phyloP scores from a whole-genome alignment of 2,888 invertebrate species.

The Beris morrisii region DNA sequence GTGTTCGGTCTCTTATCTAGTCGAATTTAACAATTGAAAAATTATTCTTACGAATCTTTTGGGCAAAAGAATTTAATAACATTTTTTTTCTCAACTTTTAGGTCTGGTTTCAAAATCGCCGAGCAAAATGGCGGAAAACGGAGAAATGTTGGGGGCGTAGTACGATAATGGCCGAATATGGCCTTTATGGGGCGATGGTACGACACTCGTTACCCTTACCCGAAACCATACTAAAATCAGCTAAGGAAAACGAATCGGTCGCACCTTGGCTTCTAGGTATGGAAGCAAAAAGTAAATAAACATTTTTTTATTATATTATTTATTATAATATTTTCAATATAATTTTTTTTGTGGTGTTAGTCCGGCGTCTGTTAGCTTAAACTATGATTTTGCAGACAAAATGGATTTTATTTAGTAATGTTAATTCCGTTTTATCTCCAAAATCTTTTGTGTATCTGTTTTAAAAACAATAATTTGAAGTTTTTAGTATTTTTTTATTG shows the following conservation, averaged over 20 bases:
- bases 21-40: no score
- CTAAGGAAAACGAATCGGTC: conserved; percentile 94
- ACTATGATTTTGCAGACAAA: no score
- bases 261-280: conserved; percentile 99
- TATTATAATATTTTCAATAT: background rate
- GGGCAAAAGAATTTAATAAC: background rate
- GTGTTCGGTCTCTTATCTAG: no score
- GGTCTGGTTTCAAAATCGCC: conserved; percentile 95
- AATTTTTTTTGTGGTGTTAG: no score
- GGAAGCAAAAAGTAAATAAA: conserved; percentile 58
- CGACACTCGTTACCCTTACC: conserved; percentile 97
- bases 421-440: no score
- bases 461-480: no score
- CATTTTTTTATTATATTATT: conserved; percentile 39
- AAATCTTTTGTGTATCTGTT: no score
- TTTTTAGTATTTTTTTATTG: no score
- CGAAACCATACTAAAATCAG: conserved; percentile 96
- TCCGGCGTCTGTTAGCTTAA: no score
- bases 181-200: conserved; percentile 99
- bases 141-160: conserved; percentile 99
- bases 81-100: conserved; percentile 57
- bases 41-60: no score
- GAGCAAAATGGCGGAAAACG: conserved; percentile 99
- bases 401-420: no score
- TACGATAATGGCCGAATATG: conserved; percentile 99